These are phyloP conservation scores for Drosophila borborema DNA, from an alignment of 2,888 invertebrate species.

Conservation along the genomic window DNA sequence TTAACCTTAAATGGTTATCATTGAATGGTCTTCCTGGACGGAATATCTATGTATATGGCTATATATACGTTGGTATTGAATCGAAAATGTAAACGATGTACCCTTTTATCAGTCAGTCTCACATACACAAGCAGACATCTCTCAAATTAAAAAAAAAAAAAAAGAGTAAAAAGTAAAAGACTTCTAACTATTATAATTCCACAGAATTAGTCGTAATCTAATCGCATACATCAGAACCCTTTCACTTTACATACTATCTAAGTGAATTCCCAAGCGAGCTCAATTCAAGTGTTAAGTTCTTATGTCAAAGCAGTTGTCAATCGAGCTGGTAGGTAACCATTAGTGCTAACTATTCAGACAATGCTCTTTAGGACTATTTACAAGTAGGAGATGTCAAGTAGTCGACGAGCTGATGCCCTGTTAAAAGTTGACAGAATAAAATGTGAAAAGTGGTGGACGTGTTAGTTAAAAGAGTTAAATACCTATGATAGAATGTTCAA, in stretches of 20 bases:
- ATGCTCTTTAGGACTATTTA: constrained; percentile 39
- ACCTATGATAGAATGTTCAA: not conserved
- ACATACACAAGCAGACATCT: no score
- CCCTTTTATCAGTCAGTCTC: no score
- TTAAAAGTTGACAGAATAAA: not conserved
- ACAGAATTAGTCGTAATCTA: not conserved
- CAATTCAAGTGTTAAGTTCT: constrained; percentile 39
- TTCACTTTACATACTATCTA: constrained; percentile 1
- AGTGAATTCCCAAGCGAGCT: constrained; percentile 21
- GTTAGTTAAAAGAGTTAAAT: no score
- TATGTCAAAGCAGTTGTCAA: constrained; percentile 33
- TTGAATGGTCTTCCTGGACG: no score
- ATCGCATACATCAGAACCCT: not conserved
- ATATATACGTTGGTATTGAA: no score
- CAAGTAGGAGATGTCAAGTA: not conserved
- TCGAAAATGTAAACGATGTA: no score
- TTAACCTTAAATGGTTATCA: no score
- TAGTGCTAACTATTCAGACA: constrained; percentile 33
- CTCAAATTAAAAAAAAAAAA: no score
- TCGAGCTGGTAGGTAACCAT: constrained; percentile 22
- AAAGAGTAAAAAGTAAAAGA: not conserved
- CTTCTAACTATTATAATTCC: not conserved
- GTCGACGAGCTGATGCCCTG: constrained; percentile 13
- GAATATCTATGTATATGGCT: no score
- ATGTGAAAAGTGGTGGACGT: no score